Base-by-base conservation (phyloP, 2,888 invertebrate genomes). In the Ornithoptera alexandrae region DNA sequence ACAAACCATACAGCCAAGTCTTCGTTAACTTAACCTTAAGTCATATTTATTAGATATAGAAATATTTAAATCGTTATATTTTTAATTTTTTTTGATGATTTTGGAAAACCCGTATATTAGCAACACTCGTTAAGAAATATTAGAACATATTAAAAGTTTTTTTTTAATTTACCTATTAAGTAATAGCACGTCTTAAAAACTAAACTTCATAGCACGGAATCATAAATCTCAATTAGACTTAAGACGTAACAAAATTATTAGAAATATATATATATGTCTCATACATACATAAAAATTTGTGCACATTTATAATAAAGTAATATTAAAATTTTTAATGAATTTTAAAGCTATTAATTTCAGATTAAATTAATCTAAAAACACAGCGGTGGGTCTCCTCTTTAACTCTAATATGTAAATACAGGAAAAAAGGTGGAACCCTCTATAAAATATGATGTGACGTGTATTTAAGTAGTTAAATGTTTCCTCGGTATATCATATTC, bases 161-260 rank as follows among this genome's bases (percentile, higher is more conserved):
- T 50, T 4, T 50, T 50, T 50, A 46, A 46, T 50, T 17, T 50
- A 50, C 18, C 18, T 50, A 50, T 50, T 50, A 22, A n/a, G 39
- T 20, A 22, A 39, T n/a, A 42, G 10, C 15, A 20, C 18, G n/a
- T 62, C 10, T n/a, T 39, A 39, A 22, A 30, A 60, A 24, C 58
- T 65, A 69, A 36, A 65, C 36, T 50, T 50, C 12, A 50, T 50
- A 50, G 50, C 50, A 50, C 50, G 1, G 50, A 15, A 50, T 17
- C 50, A 15, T 17, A 50, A 50, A 18, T 50, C 39, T 39, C 12
- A 50, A 18, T 50, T 50, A 50, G 50, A 50, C 50, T 50, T 50
- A 50, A 17, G 50, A 50, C 15, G 18, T 50, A 50, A 50, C 50
- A 50, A 12, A 50, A 50, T 50, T 50, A 50, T 50, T 50, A 18